Evolutionary conservation across 1,140 invertebrate species (phyloP).

Genomic region (Diorhabda carinulata): DNA sequence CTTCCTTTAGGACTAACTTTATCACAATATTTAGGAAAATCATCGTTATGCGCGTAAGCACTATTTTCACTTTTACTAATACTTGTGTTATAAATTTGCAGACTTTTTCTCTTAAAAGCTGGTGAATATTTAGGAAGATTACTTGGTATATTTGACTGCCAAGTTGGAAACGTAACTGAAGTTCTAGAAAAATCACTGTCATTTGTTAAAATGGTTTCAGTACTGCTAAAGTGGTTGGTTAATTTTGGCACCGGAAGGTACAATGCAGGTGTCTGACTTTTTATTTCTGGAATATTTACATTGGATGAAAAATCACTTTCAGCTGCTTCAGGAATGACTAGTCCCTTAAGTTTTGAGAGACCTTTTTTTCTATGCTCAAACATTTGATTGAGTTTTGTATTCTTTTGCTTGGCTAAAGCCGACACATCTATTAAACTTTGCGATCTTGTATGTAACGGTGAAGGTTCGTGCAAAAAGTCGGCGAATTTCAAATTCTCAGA

Average conservation of each 20-base stretch:
- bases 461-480: conserved; percentile 20
- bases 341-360: conserved; percentile 75
- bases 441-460: conserved; percentile 46
- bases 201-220: conserved; percentile 12
- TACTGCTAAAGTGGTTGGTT: conserved; percentile 19
- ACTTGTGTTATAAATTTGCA: conserved; percentile 60
- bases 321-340: conserved; percentile 76
- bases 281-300: conserved; percentile 75
- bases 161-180: conserved; percentile 44
- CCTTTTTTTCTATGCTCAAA: conserved; percentile 76
- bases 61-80: conserved; percentile 47
- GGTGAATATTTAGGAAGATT: conserved; percentile 76
- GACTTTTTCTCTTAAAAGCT: conserved; percentile 72
- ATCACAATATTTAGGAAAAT: conserved; percentile 27
- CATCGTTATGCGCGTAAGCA: conserved; percentile 35
- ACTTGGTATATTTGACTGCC: conserved; percentile 51
- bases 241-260: conserved; percentile 22
- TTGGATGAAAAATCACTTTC: conserved; percentile 49
- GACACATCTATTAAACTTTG: conserved; percentile 51
- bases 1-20: conserved; percentile 19
- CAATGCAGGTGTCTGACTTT: conserved; percentile 51
- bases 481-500: conserved; percentile 25
- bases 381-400: conserved; percentile 55
- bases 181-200: conserved; percentile 9
- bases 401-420: conserved; percentile 48